phyloP scores from a whole-genome alignment of 2,797 vertebrate genomes.

The Discoglossus pictus region DNA sequence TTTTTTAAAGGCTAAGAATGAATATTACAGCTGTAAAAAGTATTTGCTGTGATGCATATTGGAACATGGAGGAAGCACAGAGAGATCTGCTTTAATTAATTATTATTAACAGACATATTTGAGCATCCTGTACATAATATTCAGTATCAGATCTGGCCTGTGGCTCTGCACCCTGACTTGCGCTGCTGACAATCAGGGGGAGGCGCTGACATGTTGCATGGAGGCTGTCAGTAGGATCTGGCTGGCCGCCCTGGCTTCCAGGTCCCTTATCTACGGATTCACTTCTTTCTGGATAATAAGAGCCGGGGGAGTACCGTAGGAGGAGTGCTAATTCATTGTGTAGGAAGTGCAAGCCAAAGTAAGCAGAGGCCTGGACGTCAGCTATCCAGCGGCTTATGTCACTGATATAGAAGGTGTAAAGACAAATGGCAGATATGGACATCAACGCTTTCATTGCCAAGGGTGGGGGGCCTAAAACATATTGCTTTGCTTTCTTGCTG shows the following conservation, averaged over 20 bases:
- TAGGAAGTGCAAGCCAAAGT: conserved; percentile 11
- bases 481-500: too few species aligned
- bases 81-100: too few species aligned
- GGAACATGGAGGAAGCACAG: too few species aligned
- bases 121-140: too few species aligned
- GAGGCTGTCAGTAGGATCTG: conserved; percentile 40
- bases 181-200: conserved; percentile 22
- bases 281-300: conserved; percentile 34
- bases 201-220: conserved; percentile 35
- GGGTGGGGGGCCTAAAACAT: too few species aligned
- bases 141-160: neutral
- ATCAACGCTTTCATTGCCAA: too few species aligned
- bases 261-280: conserved; percentile 46
- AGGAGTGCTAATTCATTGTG: neutral
- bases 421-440: neutral
- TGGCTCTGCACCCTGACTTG: neutral
- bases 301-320: neutral
- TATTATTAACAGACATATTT: too few species aligned
- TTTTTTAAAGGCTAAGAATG: too few species aligned
- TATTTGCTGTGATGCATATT: too few species aligned
- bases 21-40: too few species aligned
- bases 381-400: conserved; percentile 1
- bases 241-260: conserved; percentile 23
- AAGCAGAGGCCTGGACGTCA: neutral
- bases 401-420: conserved; percentile 31